Evolutionary conservation across 2,113 vertebrate species (phyloP).

Genomic region (Eulemur macaco): DNA sequence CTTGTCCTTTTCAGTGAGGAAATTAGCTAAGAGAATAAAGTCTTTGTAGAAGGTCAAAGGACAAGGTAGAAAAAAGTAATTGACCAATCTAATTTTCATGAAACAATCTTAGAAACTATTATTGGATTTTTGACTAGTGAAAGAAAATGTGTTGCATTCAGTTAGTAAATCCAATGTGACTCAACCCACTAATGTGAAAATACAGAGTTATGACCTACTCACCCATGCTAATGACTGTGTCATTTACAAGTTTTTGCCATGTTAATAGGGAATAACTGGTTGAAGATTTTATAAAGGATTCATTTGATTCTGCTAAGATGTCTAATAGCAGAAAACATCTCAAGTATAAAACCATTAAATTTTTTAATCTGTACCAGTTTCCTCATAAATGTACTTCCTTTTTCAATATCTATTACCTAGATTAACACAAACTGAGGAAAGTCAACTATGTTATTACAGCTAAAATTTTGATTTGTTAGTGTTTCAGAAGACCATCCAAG

Average conservation of each 20-base stretch:
- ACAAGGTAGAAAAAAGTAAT: conserved; percentile 29
- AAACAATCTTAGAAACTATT: conserved; percentile 57
- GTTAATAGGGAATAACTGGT: conserved; percentile 48
- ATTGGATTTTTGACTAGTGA: conserved; percentile 40
- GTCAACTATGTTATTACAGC: not conserved
- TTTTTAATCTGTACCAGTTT: conserved; percentile 28
- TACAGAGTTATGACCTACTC: conserved; percentile 49
- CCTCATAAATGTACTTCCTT: not conserved
- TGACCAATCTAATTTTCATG: conserved; percentile 54
- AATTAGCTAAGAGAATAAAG: conserved; percentile 24
- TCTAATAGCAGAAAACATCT: conserved; percentile 58
- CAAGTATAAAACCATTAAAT: conserved; percentile 39
- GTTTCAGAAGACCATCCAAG: not conserved
- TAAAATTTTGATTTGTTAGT: not conserved
- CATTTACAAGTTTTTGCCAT: conserved; percentile 57
- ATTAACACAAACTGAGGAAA: conserved; percentile 16
- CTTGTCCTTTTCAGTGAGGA: not conserved
- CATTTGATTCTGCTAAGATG: conserved; percentile 50
- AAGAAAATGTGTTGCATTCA: conserved; percentile 56
- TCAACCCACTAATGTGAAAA: conserved; percentile 43
- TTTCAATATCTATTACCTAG: not conserved
- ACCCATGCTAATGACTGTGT: conserved; percentile 42
- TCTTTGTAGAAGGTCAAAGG: conserved; percentile 59
- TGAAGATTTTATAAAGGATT: conserved; percentile 51
- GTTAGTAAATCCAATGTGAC: conserved; percentile 54